phyloP scores from a whole-genome alignment of 2,113 vertebrate species.

The Megaceryle torquata region DNA sequence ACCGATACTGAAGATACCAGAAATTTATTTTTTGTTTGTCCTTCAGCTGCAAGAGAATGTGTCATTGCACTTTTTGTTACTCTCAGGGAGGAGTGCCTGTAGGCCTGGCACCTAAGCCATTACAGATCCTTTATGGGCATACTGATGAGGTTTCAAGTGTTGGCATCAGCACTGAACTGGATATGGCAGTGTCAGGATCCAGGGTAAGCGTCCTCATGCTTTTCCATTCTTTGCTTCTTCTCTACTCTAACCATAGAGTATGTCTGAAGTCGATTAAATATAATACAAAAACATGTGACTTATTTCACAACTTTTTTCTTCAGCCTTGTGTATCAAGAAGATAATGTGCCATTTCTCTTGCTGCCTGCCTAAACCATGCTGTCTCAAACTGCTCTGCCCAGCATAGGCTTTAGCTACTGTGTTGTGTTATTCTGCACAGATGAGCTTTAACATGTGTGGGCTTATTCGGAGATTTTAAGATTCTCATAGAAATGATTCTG shows the following conservation, averaged over 20 bases:
- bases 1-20: background rate
- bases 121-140: constrained; percentile 95
- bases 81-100: constrained; percentile 85
- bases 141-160: constrained; percentile 89
- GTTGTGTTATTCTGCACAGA: background rate
- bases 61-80: constrained; percentile 63
- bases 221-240: background rate
- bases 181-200: constrained; percentile 94
- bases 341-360: background rate
- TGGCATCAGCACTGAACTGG: constrained; percentile 92
- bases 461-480: background rate
- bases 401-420: background rate
- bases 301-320: background rate
- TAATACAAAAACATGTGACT: background rate
- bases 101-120: constrained; percentile 86
- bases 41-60: constrained; percentile 52
- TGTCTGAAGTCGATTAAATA: background rate
- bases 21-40: constrained; percentile 24
- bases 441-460: background rate
- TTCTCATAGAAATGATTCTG: background rate
- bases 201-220: constrained; percentile 74
- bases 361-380: background rate
- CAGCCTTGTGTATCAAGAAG: background rate
- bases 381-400: background rate
- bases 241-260: background rate